Evolutionary conservation across 2,888 invertebrate genomes (phyloP), one percentile per base, ranked within the genome.

Genomic region (Vanessa cardui): DNA sequence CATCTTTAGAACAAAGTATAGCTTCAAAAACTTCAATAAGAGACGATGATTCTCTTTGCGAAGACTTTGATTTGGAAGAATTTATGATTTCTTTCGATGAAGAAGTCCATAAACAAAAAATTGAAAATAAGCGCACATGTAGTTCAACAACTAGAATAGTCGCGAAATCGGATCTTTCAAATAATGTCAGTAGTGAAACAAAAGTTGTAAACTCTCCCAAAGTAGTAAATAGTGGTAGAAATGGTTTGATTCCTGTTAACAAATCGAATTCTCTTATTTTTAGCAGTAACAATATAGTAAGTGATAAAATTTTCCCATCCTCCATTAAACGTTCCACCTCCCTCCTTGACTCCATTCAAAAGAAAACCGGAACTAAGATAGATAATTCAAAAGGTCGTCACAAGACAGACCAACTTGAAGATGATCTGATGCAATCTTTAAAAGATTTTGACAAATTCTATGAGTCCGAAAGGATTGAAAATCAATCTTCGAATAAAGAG

Each of bases 21-120:
- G 84, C 87, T 62, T 92, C 92, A 46, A 91, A 93, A 80, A 83
- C 87, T 73, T 90, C 92, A 4, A 83, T 85, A 31, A 88, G 90
- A 80, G 93, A 93, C 71, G 91, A 93, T 64, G 92, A 93, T 75
- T 91, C 93, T 76, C 86, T 94, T 39, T 94, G 94, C 75, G 94
- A 94, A 81, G 94, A 95, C 80, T 94, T 95, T 74, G 92, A 92
- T 81, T 85, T 92, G 72, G 95, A 95, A 79, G 95, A 95, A 83
- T 94, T 95, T 78, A 94, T 95, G 87, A 94, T 94, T 75, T 94
- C 95, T 72, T 95, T 95, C 80, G 95, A 95, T 75, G 95, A 95
- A 76, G 94, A 95, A 79, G 90, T 91, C 66, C 80, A 85, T 74
- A 92, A 89, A 79, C 89, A 89, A 76, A 89, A 85, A 79, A 73